Percentiles rank a stretch among this genome's conserved stretches.
Conservation (phyloP, 2,888 invertebrate genomes). For the Meiosimyza platycephala region DNA sequence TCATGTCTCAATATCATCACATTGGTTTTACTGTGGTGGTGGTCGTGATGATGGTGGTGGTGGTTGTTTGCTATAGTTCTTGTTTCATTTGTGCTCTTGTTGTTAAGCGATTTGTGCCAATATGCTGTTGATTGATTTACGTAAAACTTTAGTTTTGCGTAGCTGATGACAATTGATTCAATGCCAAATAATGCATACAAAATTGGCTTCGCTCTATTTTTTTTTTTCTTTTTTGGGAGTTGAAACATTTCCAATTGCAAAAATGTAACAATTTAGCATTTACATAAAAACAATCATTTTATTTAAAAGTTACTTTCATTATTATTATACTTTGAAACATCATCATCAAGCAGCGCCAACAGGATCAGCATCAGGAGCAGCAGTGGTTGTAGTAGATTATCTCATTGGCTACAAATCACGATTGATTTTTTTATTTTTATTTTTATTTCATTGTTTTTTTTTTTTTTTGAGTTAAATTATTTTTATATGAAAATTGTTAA, state of each 20-base stretch:
- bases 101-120: neutral
- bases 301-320: slow-evolving; percentile 24
- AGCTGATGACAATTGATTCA: no score
- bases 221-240: no score
- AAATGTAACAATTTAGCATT: neutral
- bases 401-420: slow-evolving; percentile 61
- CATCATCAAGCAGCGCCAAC: slow-evolving; percentile 43
- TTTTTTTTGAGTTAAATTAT: slow-evolving; percentile 36
- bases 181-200: no score
- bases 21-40: slow-evolving; percentile 22
- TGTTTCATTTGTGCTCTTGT: neutral
- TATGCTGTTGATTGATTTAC: neutral
- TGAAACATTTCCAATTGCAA: no score
- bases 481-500: slow-evolving; percentile 4
- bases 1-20: no score
- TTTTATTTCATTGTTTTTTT: slow-evolving; percentile 47
- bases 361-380: slow-evolving; percentile 61
- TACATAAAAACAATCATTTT: slow-evolving; percentile 16
- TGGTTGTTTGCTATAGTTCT: slow-evolving; percentile 17
- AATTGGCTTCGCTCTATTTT: no score
- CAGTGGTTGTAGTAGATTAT: slow-evolving; percentile 65
- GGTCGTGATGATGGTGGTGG: slow-evolving; percentile 28
- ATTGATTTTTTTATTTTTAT: slow-evolving; percentile 45
- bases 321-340: slow-evolving; percentile 11
- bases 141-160: neutral